Evolutionary conservation across 1,140 invertebrate genomes (phyloP), one percentile per base, ranked within the genome.

Genomic region (Solenopsis fugax): DNA sequence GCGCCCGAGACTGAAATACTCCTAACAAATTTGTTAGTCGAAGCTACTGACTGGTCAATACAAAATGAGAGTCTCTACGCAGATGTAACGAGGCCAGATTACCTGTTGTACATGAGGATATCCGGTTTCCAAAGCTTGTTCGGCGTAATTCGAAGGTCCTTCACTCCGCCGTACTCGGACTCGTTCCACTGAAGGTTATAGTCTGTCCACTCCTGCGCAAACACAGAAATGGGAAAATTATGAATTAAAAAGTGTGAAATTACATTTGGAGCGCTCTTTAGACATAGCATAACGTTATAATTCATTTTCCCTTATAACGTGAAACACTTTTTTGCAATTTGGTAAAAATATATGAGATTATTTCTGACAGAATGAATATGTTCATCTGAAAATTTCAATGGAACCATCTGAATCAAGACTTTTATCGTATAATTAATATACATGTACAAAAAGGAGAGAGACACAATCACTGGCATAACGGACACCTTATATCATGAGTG

Each of bases 71-170:
- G 9, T 78, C 52, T 62, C 75, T 78, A 81, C 48, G 73, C 60
- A 88, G 84, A 82, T 86, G 89, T 81, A 90, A 78, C 76, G 85
- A 89, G 92, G 91, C 89, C 67, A 91, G 93, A 96, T 96, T 97
- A 99, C 98, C 98, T 99, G 97, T 99, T 99, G 95, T 99, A 99
- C 97, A 99, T 99, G 89, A 99, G 98, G 73, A 99, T 98, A 96
- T 99, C 99, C 81, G 99, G 99, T 95, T 98, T 99, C 99, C 99
- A 99, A 76, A 99, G 96, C 94, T 98, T 98, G 95, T 98, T 98
- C 48, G 98, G 98, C 75, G 98, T 98, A 93, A 99, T 99, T 90
- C 98, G 96, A 18, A 99, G 96, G 94, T 98, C 98, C 93, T 98
- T 98, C 64, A 99, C 98, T 67, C 98, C 98, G 16, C 98, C 99